Evolutionary conservation across 2,888 invertebrate species (phyloP).

Genomic region (Elysia crispata): DNA sequence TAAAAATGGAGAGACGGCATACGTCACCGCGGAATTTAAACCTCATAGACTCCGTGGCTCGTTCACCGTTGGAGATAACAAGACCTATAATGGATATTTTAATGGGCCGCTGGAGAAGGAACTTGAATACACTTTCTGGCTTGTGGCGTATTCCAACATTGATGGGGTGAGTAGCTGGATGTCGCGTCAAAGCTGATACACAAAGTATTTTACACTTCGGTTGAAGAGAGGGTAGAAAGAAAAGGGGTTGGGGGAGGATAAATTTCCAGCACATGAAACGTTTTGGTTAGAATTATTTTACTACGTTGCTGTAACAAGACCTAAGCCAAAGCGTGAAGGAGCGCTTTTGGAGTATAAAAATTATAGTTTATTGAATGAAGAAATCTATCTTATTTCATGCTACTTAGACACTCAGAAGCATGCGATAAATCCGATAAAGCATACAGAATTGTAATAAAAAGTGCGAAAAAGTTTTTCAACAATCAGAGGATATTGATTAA

Average conservation of each 20-base stretch:
- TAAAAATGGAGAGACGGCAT: constrained; percentile 85
- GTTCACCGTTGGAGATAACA: constrained; percentile 89
- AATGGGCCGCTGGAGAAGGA: constrained; percentile 87
- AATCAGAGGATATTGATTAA: too few relatives aligned
- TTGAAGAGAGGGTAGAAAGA: neutral
- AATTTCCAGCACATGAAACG: neutral
- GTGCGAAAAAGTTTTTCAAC: too few relatives aligned
- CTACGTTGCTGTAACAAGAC: too few relatives aligned
- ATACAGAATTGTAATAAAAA: too few relatives aligned
- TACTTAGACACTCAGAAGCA: too few relatives aligned
- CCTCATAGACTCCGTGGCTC: constrained; percentile 82
- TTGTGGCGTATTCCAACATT: constrained; percentile 86
- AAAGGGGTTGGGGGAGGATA: neutral
- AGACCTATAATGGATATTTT: constrained; percentile 86
- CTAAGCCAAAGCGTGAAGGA: too few relatives aligned
- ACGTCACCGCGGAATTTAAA: constrained; percentile 89
- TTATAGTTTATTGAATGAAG: too few relatives aligned
- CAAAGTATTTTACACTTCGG: neutral
- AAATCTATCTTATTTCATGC: too few relatives aligned
- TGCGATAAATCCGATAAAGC: too few relatives aligned
- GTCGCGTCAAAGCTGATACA: too few relatives aligned
- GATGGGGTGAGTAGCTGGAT: constrained; percentile 82
- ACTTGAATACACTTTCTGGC: constrained; percentile 83
- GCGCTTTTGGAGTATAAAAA: too few relatives aligned
- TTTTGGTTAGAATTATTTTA: too few relatives aligned